Evolutionary conservation across 2,888 invertebrate genomes (phyloP).

Genomic region (Himalopsyche kuldschensis): DNA sequence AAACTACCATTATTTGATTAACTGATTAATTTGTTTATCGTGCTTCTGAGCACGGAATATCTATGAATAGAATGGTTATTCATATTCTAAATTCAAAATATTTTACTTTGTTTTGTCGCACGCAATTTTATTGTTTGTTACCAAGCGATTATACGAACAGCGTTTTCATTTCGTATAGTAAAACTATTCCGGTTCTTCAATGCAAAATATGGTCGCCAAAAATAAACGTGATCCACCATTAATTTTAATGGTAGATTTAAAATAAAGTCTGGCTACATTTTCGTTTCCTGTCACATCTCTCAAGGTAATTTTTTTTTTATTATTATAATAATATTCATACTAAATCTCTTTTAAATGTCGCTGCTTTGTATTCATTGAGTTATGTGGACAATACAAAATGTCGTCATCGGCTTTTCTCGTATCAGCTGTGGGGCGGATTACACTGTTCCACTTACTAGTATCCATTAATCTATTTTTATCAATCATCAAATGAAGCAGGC

Average conservation of each 20-base stretch:
- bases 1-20: too few species aligned
- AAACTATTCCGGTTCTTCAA: too few species aligned
- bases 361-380: neutral
- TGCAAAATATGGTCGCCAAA: neutral
- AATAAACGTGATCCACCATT: neutral
- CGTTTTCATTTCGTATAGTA: too few species aligned
- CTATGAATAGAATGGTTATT: too few species aligned
- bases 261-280: neutral
- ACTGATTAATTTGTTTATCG: too few species aligned
- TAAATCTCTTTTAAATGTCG: neutral
- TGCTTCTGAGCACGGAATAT: too few species aligned
- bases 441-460: neutral
- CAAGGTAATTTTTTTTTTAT: neutral
- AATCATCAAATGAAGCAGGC: too few species aligned
- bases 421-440: neutral
- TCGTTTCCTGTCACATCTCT: neutral
- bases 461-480: too few species aligned
- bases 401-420: neutral
- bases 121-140: too few species aligned
- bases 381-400: neutral
- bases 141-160: too few species aligned
- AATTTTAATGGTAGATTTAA: neutral
- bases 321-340: neutral
- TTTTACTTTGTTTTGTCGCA: too few species aligned
- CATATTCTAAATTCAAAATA: too few species aligned